Percentiles rank a stretch among this genome's conserved stretches.
These are phyloP conservation scores for Drosophila kurseongensis DNA, from an alignment of 1,140 invertebrate species.

Conservation along the genomic window DNA sequence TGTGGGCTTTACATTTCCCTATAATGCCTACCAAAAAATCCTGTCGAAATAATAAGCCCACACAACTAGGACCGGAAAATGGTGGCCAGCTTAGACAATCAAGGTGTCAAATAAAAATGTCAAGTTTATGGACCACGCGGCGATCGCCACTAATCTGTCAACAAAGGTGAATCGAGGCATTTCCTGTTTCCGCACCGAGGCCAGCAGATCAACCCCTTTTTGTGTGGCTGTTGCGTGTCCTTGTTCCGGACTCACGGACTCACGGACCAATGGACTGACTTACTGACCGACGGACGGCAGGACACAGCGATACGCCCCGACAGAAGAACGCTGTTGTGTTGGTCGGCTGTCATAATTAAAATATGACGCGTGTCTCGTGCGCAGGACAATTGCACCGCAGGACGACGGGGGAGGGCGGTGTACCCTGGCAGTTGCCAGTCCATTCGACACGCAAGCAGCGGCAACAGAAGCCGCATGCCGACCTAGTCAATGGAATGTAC, in stretches of 20 bases:
- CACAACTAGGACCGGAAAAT: conserved; percentile 3
- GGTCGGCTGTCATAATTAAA: conserved; percentile 82
- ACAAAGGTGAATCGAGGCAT: conserved; percentile 65
- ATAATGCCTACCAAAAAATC: conserved; percentile 3
- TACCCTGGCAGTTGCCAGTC: conserved; percentile 46
- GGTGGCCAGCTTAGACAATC: conserved; percentile 75
- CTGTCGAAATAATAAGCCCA: conserved; percentile 25
- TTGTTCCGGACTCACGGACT: conserved; percentile 40
- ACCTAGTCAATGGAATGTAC: conserved; percentile 20
- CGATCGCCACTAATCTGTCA: conserved; percentile 76
- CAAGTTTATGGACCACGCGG: conserved; percentile 66
- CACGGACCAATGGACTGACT: conserved; percentile 45
- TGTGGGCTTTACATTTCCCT: conserved; percentile 56
- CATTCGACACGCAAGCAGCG: conserved; percentile 51
- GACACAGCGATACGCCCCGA: conserved; percentile 28
- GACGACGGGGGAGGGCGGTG: conserved; percentile 7
- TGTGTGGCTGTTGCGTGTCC: conserved; percentile 43
- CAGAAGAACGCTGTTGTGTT: conserved; percentile 15
- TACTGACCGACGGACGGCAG: conserved; percentile 36
- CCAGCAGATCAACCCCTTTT: conserved; percentile 36
- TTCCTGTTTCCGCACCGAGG: conserved; percentile 66
- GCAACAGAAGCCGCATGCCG: conserved; percentile 28
- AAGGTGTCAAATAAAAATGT: conserved; percentile 80
- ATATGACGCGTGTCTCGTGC: conserved; percentile 81
- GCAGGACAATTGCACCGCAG: conserved; percentile 65